A percentile compares a stretch with the other conserved stretches of the same genome.
Evolutionary conservation across 2,797 vertebrate species (phyloP).

Genomic region (Oceanodroma leucorhoa): DNA sequence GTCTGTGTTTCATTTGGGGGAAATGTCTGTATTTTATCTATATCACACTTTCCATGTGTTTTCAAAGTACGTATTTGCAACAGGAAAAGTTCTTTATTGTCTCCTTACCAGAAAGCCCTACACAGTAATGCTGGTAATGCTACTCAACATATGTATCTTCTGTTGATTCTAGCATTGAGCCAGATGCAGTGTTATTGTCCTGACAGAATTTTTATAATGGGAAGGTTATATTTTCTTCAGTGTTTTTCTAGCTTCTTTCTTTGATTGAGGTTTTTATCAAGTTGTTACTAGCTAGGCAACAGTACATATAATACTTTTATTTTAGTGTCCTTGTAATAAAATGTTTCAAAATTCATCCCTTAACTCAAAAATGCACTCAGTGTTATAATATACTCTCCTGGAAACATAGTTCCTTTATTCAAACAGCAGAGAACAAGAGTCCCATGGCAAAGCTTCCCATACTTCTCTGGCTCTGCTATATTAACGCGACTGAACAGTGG

Average conservation of each 20-base stretch:
- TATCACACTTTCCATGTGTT: not conserved
- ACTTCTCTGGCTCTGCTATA: not conserved
- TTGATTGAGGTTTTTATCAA: not conserved
- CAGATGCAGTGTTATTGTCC: not conserved
- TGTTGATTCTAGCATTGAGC: not conserved
- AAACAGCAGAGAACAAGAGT: not conserved
- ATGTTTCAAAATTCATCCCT: slow-evolving; percentile 4
- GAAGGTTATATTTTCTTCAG: not conserved
- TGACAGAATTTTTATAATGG: not conserved
- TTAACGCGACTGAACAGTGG: not conserved
- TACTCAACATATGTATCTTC: not conserved
- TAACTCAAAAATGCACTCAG: not conserved
- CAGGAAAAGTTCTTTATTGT: not conserved
- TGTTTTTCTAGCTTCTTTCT: not conserved
- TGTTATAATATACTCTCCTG: not conserved
- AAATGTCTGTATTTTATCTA: slow-evolving; percentile 45
- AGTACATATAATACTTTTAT: not conserved
- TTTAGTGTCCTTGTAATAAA: not conserved
- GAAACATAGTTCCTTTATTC: not conserved
- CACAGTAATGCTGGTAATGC: not conserved
- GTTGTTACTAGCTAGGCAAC: not conserved
- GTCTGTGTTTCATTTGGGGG: slow-evolving; percentile 34
- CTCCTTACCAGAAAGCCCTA: not conserved
- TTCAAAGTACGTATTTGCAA: slow-evolving; percentile 7
- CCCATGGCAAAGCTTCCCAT: not conserved